phyloP scores from a whole-genome alignment of 2,113 vertebrate genomes.

The Sebastes schlegelii region DNA sequence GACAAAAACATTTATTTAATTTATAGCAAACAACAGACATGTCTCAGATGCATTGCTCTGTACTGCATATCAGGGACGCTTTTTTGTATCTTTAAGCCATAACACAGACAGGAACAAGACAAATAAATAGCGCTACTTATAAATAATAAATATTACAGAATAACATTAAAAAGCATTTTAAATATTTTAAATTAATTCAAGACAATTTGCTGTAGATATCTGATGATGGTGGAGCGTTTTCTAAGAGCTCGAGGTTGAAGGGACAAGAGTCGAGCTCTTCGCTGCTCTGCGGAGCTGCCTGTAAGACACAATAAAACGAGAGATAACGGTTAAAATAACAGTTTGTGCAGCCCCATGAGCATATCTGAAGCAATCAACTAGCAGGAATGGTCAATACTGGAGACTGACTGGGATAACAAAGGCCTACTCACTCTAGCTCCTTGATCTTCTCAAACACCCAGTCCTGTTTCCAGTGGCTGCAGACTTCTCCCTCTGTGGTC shows the following conservation, averaged over 20 bases:
- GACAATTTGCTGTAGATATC: neutral
- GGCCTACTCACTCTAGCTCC: constrained; percentile 67
- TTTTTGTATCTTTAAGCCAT: neutral
- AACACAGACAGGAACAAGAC: neutral
- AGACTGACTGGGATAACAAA: neutral
- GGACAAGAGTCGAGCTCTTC: neutral
- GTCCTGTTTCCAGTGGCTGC: constrained; percentile 71
- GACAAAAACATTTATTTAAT: constrained; percentile 38
- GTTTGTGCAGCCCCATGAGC: too few species aligned
- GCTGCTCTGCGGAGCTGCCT: constrained; percentile 48
- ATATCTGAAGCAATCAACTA: neutral
- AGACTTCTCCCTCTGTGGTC: constrained; percentile 64
- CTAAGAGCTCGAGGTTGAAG: neutral
- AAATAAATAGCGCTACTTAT: constrained; percentile 54
- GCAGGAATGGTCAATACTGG: neutral
- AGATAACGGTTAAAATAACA: constrained; percentile 3
- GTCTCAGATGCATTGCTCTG: neutral
- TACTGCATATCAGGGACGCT: too few species aligned
- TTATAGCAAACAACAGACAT: neutral
- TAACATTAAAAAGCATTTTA: constrained; percentile 29
- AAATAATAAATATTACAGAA: constrained; percentile 68
- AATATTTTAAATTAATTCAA: constrained; percentile 42
- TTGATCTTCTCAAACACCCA: constrained; percentile 66
- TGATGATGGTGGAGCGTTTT: neutral
- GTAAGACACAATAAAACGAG: constrained; percentile 26